Evolutionary conservation across 53 echinoderm and acorn worm genomes (phyloP).

Genomic region (Astropecten irregularis): DNA sequence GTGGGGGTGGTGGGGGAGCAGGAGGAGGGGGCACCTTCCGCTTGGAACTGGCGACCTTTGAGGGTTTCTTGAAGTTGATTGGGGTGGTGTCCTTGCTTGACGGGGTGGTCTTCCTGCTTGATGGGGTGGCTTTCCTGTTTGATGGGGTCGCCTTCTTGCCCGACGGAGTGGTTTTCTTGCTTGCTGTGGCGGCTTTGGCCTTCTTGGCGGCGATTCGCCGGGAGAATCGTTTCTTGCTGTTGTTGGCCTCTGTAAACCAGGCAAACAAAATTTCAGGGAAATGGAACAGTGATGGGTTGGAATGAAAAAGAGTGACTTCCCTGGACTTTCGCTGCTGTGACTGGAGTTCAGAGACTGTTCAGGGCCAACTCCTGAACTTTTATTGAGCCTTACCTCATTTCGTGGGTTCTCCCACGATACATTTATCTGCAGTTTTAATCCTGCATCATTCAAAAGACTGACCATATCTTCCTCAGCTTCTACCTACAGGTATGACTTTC

Average conservation of each 20-base stretch:
- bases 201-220: constrained; percentile 78
- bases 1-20: constrained; percentile 33
- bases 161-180: constrained; percentile 5
- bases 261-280: background rate
- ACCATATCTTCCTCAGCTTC: too few relatives aligned
- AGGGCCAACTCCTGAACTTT: too few relatives aligned
- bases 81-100: background rate
- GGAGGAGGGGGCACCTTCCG: background rate
- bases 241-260: constrained; percentile 63
- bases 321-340: too few relatives aligned
- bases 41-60: background rate
- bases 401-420: too few relatives aligned
- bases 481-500: too few relatives aligned
- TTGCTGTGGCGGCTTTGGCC: constrained; percentile 9
- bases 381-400: too few relatives aligned
- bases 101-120: constrained; percentile 9
- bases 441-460: too few relatives aligned
- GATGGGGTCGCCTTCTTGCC: background rate
- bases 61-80: constrained; percentile 31
- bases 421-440: too few relatives aligned
- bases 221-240: constrained; percentile 72
- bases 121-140: background rate
- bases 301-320: too few relatives aligned
- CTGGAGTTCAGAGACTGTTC: too few relatives aligned
- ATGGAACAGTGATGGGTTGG: too few relatives aligned